These are phyloP conservation scores for Protodeltote pygarga DNA, from an alignment of 2,888 invertebrate genomes.

Conservation along the genomic window DNA sequence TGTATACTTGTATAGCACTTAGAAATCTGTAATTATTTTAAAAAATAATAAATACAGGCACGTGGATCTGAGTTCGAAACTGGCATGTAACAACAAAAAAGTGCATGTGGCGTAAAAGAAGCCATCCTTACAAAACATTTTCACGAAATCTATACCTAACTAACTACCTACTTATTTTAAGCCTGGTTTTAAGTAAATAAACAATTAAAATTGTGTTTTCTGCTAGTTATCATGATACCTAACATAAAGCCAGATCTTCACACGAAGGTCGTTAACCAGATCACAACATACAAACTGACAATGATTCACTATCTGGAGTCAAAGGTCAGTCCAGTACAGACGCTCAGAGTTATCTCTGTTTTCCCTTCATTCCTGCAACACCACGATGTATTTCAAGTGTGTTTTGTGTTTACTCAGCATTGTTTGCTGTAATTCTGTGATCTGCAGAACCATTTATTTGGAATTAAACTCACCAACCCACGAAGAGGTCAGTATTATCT, in stretches of 20 bases:
- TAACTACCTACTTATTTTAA: background rate
- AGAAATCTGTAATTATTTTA: too few relatives aligned
- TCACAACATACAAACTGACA: constrained; percentile 28
- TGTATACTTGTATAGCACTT: too few relatives aligned
- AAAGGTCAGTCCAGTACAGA: constrained; percentile 57
- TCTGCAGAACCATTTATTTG: constrained; percentile 65
- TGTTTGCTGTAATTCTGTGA: constrained; percentile 47
- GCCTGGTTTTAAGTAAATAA: too few relatives aligned
- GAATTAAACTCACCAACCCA: constrained; percentile 62
- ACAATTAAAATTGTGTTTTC: too few relatives aligned
- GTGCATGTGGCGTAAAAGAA: too few relatives aligned
- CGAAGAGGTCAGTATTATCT: constrained; percentile 68
- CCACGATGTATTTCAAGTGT: constrained; percentile 54
- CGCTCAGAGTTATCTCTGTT: constrained; percentile 47
- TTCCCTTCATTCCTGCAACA: constrained; percentile 56
- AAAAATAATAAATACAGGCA: too few relatives aligned
- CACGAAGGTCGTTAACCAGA: constrained; percentile 58
- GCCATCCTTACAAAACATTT: too few relatives aligned
- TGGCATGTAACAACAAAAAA: too few relatives aligned
- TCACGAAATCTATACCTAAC: too few relatives aligned
- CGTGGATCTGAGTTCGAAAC: too few relatives aligned
- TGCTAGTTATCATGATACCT: background rate
- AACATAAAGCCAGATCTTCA: constrained; percentile 35
- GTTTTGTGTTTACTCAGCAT: constrained; percentile 49
- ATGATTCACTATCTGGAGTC: constrained; percentile 57